phyloP scores from a whole-genome alignment of 2,888 invertebrate genomes.

The Hirtodrosophila confusa region DNA sequence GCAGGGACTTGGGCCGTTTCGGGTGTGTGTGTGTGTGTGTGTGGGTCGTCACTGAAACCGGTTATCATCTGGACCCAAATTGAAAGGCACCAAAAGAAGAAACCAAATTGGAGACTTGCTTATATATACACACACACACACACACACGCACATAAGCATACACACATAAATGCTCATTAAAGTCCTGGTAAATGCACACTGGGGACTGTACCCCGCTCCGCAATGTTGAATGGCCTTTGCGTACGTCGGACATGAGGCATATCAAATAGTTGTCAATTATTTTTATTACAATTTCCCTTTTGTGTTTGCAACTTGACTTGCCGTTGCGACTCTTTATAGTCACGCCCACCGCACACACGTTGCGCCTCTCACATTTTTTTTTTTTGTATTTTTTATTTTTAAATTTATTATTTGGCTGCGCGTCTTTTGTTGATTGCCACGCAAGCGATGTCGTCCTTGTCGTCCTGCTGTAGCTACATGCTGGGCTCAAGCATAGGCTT shows the following conservation, averaged over 20 bases:
- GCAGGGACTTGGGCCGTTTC: conserved; percentile 3
- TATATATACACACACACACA: conserved; percentile 2
- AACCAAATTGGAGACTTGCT: conserved; percentile 43
- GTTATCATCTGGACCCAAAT: conserved; percentile 50
- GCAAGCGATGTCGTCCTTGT: conserved; percentile 35
- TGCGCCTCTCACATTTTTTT: background rate
- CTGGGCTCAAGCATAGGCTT: conserved; percentile 69
- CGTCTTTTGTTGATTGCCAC: conserved; percentile 73
- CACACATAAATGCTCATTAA: conserved; percentile 20
- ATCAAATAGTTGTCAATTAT: conserved; percentile 80
- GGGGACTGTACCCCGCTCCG: conserved; percentile 48
- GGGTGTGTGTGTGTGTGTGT: background rate
- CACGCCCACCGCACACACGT: conserved; percentile 37
- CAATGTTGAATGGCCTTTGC: conserved; percentile 57
- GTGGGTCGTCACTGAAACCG: conserved; percentile 17
- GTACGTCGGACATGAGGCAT: conserved; percentile 77
- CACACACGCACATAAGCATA: background rate
- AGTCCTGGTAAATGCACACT: conserved; percentile 69
- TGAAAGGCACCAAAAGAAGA: conserved; percentile 32
- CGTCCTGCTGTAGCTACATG: conserved; percentile 21
- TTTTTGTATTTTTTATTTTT: conserved; percentile 29
- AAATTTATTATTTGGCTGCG: conserved; percentile 71
- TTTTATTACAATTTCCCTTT: conserved; percentile 78
- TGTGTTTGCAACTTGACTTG: conserved; percentile 50
- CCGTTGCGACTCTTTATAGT: conserved; percentile 40